Percentiles rank a stretch among this genome's conserved stretches.
phyloP scores from a whole-genome alignment of 1,140 invertebrate genomes.

The Rhynchophorus ferrugineus region DNA sequence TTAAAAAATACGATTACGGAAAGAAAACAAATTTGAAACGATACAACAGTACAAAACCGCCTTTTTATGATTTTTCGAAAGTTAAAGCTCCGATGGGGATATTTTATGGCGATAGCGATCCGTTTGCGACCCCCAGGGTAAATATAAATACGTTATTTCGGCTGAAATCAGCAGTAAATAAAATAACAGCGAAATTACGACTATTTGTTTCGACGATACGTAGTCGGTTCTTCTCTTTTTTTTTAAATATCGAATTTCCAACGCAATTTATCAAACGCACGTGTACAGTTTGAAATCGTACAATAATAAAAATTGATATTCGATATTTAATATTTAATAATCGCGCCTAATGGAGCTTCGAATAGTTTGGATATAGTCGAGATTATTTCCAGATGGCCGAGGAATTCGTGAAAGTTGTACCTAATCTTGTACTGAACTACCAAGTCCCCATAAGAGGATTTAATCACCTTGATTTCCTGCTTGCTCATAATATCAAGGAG shows the following conservation, averaged over 20 bases:
- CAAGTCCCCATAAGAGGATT: slow-evolving; percentile 2
- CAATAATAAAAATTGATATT: too few species aligned
- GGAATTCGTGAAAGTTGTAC: slow-evolving; percentile 6
- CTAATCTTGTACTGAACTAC: slow-evolving; percentile 12
- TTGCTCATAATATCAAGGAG: slow-evolving; percentile 11
- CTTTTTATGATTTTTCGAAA: slow-evolving; percentile 20
- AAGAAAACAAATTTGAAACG: slow-evolving; percentile 23
- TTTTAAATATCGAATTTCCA: too few species aligned
- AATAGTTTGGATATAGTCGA: too few species aligned
- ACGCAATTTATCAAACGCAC: too few species aligned
- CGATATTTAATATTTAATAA: too few species aligned
- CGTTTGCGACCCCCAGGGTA: slow-evolving; percentile 8
- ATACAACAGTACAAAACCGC: slow-evolving; percentile 18
- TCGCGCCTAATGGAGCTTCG: too few species aligned
- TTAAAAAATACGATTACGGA: slow-evolving; percentile 52
- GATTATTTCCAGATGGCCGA: slow-evolving; percentile 12
- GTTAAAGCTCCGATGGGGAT: slow-evolving; percentile 16
- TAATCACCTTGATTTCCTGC: slow-evolving; percentile 14
- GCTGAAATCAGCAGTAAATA: too few species aligned
- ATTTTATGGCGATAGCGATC: slow-evolving; percentile 17
- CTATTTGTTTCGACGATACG: too few species aligned
- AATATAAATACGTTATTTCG: too few species aligned
- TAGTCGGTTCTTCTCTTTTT: too few species aligned
- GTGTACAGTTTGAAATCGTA: too few species aligned
- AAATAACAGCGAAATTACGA: background rate